Evolutionary conservation across 37 sponge, comb jelly and placozoan genomes (phyloP).

Genomic region (Ephydatia muelleri): DNA sequence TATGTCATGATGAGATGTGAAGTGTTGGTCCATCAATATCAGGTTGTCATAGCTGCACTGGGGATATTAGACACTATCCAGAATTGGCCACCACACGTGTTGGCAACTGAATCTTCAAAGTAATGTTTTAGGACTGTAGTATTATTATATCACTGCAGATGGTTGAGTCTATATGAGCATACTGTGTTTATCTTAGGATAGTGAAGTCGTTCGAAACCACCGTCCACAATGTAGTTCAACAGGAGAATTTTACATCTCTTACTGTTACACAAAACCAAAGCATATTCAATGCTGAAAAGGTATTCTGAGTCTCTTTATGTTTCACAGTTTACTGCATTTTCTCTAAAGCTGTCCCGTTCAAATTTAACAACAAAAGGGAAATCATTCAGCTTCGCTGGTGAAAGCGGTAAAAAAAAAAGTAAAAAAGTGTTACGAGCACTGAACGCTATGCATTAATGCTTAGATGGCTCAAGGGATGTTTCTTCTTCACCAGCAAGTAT

Average conservation of each 20-base stretch:
- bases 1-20: neutral
- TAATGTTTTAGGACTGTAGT: slow-evolving; percentile 10
- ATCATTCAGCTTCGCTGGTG: neutral
- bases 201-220: slow-evolving; percentile 57
- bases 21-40: neutral
- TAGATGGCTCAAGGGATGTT: neutral
- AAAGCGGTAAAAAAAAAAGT: neutral
- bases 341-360: neutral
- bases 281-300: slow-evolving; percentile 27
- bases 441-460: too few species aligned
- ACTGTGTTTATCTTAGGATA: neutral
- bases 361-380: neutral
- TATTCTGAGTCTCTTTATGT: neutral
- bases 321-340: neutral
- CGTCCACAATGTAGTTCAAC: slow-evolving; percentile 21
- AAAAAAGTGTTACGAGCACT: too few species aligned
- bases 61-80: slow-evolving; percentile 24
- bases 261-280: neutral
- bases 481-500: neutral
- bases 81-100: slow-evolving; percentile 45
- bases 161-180: neutral
- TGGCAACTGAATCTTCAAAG: slow-evolving; percentile 21
- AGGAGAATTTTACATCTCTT: slow-evolving; percentile 19
- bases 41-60: slow-evolving; percentile 29
- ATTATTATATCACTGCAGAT: neutral